Evolutionary conservation across 2,888 invertebrate species (phyloP).

Genomic region (Minunthozetes semirufus): DNA sequence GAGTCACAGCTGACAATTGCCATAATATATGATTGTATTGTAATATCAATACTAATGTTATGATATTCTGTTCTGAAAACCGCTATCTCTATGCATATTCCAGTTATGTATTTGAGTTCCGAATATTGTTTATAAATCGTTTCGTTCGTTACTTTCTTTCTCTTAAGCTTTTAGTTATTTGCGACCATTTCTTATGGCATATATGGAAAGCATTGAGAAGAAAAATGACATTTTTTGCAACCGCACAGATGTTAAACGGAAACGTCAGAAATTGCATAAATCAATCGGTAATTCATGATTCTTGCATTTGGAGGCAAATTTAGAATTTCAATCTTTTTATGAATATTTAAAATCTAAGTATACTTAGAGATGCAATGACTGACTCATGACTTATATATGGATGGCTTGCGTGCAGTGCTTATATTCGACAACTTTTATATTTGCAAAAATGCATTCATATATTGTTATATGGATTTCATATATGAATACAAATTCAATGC

Average conservation of each 20-base stretch:
- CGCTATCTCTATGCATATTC: slow-evolving; percentile 21
- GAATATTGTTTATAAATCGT: slow-evolving; percentile 23
- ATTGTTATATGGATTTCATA: background rate
- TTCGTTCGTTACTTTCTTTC: background rate
- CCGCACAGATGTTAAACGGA: slow-evolving; percentile 27
- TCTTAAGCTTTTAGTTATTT: slow-evolving; percentile 24
- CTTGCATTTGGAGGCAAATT: slow-evolving; percentile 14
- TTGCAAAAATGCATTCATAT: background rate
- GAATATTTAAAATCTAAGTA: slow-evolving; percentile 18
- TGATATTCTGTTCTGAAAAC: background rate
- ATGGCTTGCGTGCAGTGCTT: slow-evolving; percentile 18
- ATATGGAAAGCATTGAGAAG: background rate
- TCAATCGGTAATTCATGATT: slow-evolving; percentile 28
- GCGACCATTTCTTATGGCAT: background rate
- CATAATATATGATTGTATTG: slow-evolving; percentile 20
- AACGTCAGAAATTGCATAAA: slow-evolving; percentile 22
- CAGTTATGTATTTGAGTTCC: background rate
- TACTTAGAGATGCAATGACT: slow-evolving; percentile 7
- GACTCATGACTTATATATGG: slow-evolving; percentile 1
- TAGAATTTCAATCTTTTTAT: slow-evolving; percentile 13
- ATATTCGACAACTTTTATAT: background rate
- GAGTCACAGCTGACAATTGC: slow-evolving; percentile 15
- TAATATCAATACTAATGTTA: slow-evolving; percentile 8
- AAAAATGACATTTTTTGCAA: slow-evolving; percentile 22
- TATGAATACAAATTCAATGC: background rate